Evolutionary conservation across 1,140 invertebrate species (phyloP).

Genomic region (Papilio polytes): DNA sequence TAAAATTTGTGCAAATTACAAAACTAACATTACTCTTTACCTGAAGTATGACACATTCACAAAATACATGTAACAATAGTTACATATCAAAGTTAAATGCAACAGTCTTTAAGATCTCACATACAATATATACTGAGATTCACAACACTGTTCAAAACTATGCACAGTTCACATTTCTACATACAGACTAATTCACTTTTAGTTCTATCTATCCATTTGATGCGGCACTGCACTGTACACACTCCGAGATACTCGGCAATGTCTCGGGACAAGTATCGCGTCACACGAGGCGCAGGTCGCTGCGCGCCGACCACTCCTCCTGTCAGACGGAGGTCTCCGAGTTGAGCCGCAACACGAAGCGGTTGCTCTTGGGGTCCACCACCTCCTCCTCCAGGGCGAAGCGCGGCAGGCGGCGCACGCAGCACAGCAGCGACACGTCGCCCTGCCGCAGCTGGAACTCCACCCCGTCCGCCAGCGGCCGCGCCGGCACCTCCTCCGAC

Average conservation of each 20-base stretch:
- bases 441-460: conserved; percentile 97
- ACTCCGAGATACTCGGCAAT: too few relatives aligned
- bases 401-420: conserved; percentile 93
- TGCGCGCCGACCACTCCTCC: conserved; percentile 58
- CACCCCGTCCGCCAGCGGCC: conserved; percentile 91
- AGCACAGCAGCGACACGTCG: conserved; percentile 96
- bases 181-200: conserved; percentile 1
- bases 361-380: conserved; percentile 97
- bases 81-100: conserved; percentile 53
- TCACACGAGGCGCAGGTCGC: conserved; percentile 73
- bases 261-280: conserved; percentile 31
- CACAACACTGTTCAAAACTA: conserved; percentile 44
- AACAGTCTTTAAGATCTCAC: conserved; percentile 42
- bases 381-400: conserved; percentile 98
- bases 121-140: conserved; percentile 6
- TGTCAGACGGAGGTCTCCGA: conserved; percentile 98
- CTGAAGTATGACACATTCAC: conserved; percentile 54
- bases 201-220: background rate
- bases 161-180: conserved; percentile 45
- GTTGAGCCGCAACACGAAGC: conserved; percentile 96
- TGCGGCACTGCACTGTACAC: background rate
- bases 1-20: conserved; percentile 47
- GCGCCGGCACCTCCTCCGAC: conserved; percentile 94
- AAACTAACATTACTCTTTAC: conserved; percentile 5
- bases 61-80: conserved; percentile 34